Base-by-base conservation (phyloP, 2,888 invertebrate genomes). In the Peribatodes rhomboidaria region DNA sequence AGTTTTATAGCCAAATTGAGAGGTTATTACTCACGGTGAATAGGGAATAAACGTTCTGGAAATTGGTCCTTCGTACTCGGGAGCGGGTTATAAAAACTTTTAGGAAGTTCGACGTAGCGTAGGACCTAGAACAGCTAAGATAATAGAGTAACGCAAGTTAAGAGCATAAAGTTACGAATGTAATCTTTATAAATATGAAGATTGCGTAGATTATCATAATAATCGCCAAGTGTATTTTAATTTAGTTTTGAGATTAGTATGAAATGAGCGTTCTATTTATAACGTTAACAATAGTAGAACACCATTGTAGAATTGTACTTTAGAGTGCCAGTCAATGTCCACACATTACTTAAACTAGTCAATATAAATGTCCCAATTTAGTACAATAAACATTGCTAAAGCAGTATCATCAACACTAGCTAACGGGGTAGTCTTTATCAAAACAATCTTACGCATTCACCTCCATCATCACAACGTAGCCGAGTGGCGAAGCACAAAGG, bases 401-500 rank as follows among this genome's bases (percentile, higher is more conserved):
- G 16, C 41, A 1, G n/a, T n/a, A n/a, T n/a, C 37, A 58, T 54
- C 42, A 10, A 53, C 37, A 46, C 31, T 27, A 42, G n/a, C 42
- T 37, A 50, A 55, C 44, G 58, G 66, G 55, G 55, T 42, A 54
- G 54, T 18, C 59, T 58, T 50, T 50, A 55, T 62, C 60, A 57
- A 56, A 65, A 41, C 33, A 52, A 52, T 57, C 56, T 58, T 20
- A 65, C 46, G 68, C 61, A 65, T 72, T 67, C 57, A 69, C 61
- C 65, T 68, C 54, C 64, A 67, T 68, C 68, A 68, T 72, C 69
- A 70, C 70, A 72, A 71, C 65, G 68, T 71, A 70, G 71, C 76
- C 69, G 74, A 77, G 76, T 76, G 76, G 75, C 76, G 78, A 79
- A 79, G 75, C 78, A 81, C 82, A 83, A 85, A 80, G 79, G 84